phyloP scores from a whole-genome alignment of 2,888 invertebrate species.

The Callinectes sapidus region DNA sequence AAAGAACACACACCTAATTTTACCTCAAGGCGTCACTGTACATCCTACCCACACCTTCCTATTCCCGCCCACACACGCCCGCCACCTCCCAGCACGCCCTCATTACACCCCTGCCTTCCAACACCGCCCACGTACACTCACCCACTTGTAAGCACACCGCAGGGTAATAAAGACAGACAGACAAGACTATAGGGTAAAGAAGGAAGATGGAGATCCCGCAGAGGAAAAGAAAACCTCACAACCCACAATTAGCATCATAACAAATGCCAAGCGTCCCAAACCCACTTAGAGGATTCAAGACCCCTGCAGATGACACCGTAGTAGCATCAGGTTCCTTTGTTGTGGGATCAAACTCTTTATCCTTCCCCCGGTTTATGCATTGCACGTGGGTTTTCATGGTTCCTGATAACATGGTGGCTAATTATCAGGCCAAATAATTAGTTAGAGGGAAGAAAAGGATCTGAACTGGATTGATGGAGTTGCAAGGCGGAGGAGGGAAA shows the following conservation, averaged over 20 bases:
- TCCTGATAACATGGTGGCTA: not conserved
- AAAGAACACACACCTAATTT: not conserved
- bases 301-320: not conserved
- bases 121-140: not conserved
- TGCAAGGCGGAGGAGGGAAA: not conserved
- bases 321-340: not conserved
- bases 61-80: not conserved
- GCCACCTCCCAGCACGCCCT: not conserved
- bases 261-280: slow-evolving; percentile 23
- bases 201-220: not conserved
- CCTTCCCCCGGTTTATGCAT: not conserved
- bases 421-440: not conserved
- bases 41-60: not conserved
- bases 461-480: not conserved
- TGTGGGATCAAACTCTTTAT: not conserved
- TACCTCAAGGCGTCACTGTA: not conserved
- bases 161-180: slow-evolving; percentile 9
- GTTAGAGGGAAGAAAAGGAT: not conserved
- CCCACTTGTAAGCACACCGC: not conserved
- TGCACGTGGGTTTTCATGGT: not conserved
- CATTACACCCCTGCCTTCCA: not conserved
- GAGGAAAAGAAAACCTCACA: not conserved
- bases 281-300: not conserved
- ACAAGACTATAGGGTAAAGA: slow-evolving; percentile 4
- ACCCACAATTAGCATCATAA: slow-evolving; percentile 38